A percentile compares a stretch with the other conserved stretches of the same genome.
These are phyloP conservation scores for Ommatoiulus sabulosus DNA, from an alignment of 2,888 invertebrate species.

Conservation along the genomic window DNA sequence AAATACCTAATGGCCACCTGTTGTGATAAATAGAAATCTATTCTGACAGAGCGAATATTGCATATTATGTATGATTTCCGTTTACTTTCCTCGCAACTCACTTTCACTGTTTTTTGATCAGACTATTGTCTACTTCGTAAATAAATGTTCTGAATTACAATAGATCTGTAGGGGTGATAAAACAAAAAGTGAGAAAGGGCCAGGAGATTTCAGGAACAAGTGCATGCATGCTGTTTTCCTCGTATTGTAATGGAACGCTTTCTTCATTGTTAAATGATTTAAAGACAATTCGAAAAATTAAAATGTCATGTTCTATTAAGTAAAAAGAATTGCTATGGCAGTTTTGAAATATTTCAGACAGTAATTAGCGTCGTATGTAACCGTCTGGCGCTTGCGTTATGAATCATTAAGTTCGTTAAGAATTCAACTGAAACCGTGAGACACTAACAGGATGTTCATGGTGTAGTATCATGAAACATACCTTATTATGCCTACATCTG, in stretches of 20 bases:
- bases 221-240: background rate
- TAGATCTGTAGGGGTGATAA: background rate
- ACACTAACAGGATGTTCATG: no score
- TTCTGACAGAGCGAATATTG: background rate
- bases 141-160: background rate
- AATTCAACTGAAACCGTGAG: background rate
- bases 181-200: constrained; percentile 15
- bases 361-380: background rate
- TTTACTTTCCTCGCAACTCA: background rate
- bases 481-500: no score
- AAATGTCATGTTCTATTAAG: constrained; percentile 12
- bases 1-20: constrained; percentile 6
- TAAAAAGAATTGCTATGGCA: background rate
- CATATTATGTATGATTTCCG: constrained; percentile 32
- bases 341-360: background rate
- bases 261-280: background rate
- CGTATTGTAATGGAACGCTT: background rate
- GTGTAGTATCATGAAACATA: no score
- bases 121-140: constrained; percentile 14
- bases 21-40: constrained; percentile 25
- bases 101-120: constrained; percentile 44
- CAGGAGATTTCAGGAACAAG: background rate
- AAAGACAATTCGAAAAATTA: constrained; percentile 29
- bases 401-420: background rate
- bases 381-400: background rate